Percentiles rank a stretch among this genome's conserved stretches.
Evolutionary conservation across 2,888 invertebrate species (phyloP).

Genomic region (Lordiphosa fenestrarum): DNA sequence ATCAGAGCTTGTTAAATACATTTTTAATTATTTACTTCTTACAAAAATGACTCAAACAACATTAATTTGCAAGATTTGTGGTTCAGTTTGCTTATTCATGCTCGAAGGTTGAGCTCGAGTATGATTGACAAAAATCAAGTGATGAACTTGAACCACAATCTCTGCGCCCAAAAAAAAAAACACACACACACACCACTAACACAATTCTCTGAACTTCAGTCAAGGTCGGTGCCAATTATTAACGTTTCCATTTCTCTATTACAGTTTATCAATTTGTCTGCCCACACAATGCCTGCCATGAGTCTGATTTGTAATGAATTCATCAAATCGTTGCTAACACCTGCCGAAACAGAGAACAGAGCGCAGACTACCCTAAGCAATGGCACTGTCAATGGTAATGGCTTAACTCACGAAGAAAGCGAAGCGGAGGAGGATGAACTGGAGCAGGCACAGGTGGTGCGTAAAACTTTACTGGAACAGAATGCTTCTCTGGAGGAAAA

Average conservation of each 20-base stretch:
- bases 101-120: conserved; percentile 11
- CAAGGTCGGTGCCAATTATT: conserved; percentile 68
- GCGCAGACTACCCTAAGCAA: conserved; percentile 31
- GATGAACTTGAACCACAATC: conserved; percentile 67
- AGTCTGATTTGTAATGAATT: conserved; percentile 77
- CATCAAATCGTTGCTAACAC: conserved; percentile 71
- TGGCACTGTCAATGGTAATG: conserved; percentile 53
- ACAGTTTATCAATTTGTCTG: conserved; percentile 78
- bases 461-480: conserved; percentile 58
- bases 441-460: conserved; percentile 24
- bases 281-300: conserved; percentile 79
- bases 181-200: conserved; percentile 16
- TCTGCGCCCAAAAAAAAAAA: conserved; percentile 37
- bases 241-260: conserved; percentile 48
- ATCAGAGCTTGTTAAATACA: conserved; percentile 26
- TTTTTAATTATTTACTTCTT: conserved; percentile 13
- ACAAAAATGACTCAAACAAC: too few relatives aligned
- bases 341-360: conserved; percentile 36
- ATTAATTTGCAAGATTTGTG: conserved; percentile 1
- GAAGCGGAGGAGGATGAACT: conserved; percentile 45
- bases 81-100: background rate
- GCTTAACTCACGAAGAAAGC: conserved; percentile 32
- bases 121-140: conserved; percentile 31
- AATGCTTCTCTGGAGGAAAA: conserved; percentile 36
- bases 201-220: conserved; percentile 23